Evolutionary conservation across 53 echinoderm and acorn worm species (phyloP).

Genomic region (Antedon mediterranea): DNA sequence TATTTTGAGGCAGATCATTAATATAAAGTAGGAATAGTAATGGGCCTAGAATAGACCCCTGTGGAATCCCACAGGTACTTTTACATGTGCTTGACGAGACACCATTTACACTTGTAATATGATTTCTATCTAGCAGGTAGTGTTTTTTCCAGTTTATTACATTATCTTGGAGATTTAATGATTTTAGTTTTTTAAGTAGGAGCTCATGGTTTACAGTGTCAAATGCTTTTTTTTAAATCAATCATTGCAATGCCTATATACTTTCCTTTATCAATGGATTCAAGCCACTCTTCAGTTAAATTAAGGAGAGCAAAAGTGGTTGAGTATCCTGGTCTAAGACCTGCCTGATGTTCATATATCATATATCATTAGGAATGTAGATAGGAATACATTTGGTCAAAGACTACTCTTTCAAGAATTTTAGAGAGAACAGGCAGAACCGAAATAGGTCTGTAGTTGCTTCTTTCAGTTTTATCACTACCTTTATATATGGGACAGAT

Average conservation of each 20-base stretch:
- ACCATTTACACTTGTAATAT: neutral
- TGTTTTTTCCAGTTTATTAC: neutral
- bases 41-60: neutral
- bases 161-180: neutral
- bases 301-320: neutral
- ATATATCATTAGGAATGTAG: neutral
- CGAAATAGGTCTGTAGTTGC: neutral
- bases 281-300: neutral
- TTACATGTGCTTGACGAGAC: neutral
- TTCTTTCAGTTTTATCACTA: neutral
- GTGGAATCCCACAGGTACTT: neutral
- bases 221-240: neutral
- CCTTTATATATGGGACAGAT: neutral
- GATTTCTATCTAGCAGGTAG: neutral
- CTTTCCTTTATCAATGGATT: neutral
- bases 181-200: neutral
- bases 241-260: neutral
- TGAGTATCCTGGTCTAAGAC: neutral
- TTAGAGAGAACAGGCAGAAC: neutral
- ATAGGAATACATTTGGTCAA: neutral
- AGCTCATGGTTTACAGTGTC: neutral
- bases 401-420: neutral
- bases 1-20: neutral
- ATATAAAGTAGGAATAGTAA: neutral
- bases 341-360: neutral